phyloP scores from a whole-genome alignment of 2,797 vertebrate species.

The Nyctibius grandis region DNA sequence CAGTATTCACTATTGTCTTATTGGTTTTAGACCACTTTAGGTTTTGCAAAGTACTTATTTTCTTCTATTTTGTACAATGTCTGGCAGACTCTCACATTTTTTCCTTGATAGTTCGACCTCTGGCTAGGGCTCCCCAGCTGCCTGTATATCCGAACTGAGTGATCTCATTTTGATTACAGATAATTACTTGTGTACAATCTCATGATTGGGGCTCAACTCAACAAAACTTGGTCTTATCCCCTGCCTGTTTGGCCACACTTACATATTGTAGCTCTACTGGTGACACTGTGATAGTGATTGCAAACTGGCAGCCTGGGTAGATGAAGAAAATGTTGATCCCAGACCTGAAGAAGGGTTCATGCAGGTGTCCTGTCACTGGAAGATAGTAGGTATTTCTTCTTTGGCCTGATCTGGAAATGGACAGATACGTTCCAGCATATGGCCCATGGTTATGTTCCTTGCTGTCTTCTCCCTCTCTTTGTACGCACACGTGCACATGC shows the following conservation, averaged over 20 bases:
- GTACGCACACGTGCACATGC: fast-evolving
- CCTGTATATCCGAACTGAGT: not conserved
- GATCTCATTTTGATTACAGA: not conserved
- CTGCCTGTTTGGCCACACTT: not conserved
- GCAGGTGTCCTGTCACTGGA: not conserved
- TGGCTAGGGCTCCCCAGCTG: not conserved
- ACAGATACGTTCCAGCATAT: not conserved
- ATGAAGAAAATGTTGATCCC: not conserved
- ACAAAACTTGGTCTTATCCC: not conserved
- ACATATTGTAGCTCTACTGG: not conserved
- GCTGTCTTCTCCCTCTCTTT: not conserved
- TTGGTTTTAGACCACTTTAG: not conserved
- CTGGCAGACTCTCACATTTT: not conserved
- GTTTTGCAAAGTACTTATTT: not conserved
- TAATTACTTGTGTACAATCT: not conserved
- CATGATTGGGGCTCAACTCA: not conserved
- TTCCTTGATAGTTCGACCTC: not conserved
- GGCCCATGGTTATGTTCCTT: not conserved
- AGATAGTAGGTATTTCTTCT: not conserved
- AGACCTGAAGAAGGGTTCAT: not conserved
- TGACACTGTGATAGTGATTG: not conserved
- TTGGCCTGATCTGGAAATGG: not conserved
- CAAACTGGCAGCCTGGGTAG: not conserved
- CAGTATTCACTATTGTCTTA: not conserved
- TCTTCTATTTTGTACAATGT: not conserved